Base-by-base conservation (phyloP, 2,888 invertebrate genomes). In the Ochlodes sylvanus region DNA sequence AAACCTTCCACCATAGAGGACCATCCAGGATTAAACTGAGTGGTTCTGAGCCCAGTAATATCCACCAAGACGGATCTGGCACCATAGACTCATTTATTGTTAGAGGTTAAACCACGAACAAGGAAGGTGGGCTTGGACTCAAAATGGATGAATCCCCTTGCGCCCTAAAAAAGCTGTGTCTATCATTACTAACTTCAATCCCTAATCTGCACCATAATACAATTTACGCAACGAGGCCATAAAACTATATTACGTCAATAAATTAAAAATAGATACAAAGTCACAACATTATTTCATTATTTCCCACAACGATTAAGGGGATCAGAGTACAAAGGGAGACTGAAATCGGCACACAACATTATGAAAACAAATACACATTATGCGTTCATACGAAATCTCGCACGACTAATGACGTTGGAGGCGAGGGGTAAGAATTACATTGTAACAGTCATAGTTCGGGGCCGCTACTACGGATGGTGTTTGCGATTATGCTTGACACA, bases 361-460 rank as follows among this genome's bases (percentile, higher is more conserved):
- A 90, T 87, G 90, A 90, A 92, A 92, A 92, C 90, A 92, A 90
- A 90, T 88, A 89, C 86, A 85, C 86, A 89, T 89, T 87, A 89
- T 84, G 85, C 87, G 84, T 88, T 82, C 83, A 84, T 87, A 89
- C 83, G 80, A 89, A 89, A 90, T 90, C 89, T 91, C 87, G 88
- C 88, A 85, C 87, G 89, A 86, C 91, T 92, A 92, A 92, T 92
- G 92, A 91, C 85, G 86, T 85, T 88, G 87, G 88, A 89, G 87
- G 90, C 88, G 89, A 90, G 88, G 91, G 91, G 91, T 90, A 89
- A 84, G 81, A 86, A 87, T 87, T 86, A 91, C 90, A 90, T 81
- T 91, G 90, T 91, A 88, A 85, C 89, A 90, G 88, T 85, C 87
- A 89, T 90, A 91, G 91, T 90, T 89, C 71, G 70, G 65, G 69